These are phyloP conservation scores for Subanguina moxae DNA, from an alignment of 1,140 invertebrate species.

Conservation along the genomic window DNA sequence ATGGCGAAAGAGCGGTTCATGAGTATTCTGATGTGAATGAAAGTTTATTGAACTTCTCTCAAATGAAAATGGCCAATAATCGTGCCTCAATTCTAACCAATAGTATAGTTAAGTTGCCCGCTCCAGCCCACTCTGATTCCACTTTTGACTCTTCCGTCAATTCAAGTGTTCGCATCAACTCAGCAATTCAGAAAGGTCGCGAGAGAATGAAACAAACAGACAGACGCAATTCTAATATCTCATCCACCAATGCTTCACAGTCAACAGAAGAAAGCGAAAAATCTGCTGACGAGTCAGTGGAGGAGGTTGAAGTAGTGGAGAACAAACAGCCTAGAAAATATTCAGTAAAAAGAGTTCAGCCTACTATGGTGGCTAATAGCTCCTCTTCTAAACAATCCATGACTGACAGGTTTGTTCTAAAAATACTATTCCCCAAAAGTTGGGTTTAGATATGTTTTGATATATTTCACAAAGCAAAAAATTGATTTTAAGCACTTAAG, in stretches of 20 bases:
- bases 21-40: slow-evolving; percentile 5
- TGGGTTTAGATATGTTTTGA: too few relatives aligned
- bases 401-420: neutral
- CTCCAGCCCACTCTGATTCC: neutral
- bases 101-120: neutral
- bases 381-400: too few relatives aligned
- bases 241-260: slow-evolving; percentile 8
- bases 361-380: neutral
- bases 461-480: too few relatives aligned
- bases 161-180: slow-evolving; percentile 32
- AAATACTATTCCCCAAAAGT: too few relatives aligned
- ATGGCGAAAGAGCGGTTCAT: slow-evolving; percentile 22
- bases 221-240: slow-evolving; percentile 16
- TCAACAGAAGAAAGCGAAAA: slow-evolving; percentile 4
- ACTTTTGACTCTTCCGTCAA: slow-evolving; percentile 23
- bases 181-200: slow-evolving; percentile 28
- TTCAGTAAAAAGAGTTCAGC: neutral
- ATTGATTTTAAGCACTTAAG: too few relatives aligned
- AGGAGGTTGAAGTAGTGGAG: neutral
- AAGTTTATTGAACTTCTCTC: slow-evolving; percentile 8
- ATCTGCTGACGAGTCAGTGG: neutral
- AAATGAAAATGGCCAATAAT: neutral
- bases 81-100: neutral
- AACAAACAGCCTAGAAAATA: neutral
- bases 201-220: slow-evolving; percentile 20